These are phyloP conservation scores for Calliopsis andreniformis DNA, from an alignment of 1,140 invertebrate species.

Conservation along the genomic window DNA sequence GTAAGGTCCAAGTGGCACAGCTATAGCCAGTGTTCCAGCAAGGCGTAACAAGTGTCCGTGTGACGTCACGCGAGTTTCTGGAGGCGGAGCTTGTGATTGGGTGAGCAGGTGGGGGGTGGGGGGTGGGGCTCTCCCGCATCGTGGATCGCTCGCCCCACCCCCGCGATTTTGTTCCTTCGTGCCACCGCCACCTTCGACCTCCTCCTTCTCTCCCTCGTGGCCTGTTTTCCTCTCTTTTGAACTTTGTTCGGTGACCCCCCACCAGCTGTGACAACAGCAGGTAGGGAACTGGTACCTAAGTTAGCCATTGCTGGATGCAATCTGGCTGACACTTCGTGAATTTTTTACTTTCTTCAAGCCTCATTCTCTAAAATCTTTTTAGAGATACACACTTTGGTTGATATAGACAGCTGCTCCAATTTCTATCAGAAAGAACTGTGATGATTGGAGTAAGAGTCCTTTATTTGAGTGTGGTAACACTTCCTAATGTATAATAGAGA, in stretches of 20 bases:
- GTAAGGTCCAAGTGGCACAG: slow-evolving; percentile 2
- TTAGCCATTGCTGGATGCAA: slow-evolving; percentile 29
- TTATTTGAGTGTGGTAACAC: too few relatives aligned
- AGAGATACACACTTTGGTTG: too few relatives aligned
- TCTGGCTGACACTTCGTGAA: neutral
- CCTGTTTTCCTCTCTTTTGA: slow-evolving; percentile 53
- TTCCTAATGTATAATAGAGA: too few relatives aligned
- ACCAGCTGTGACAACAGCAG: neutral
- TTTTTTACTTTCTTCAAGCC: neutral
- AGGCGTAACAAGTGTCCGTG: slow-evolving; percentile 81
- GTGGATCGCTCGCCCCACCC: slow-evolving; percentile 72
- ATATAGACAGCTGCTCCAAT: neutral
- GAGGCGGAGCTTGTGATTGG: slow-evolving; percentile 77
- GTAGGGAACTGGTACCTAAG: slow-evolving; percentile 22
- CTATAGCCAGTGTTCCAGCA: slow-evolving; percentile 54
- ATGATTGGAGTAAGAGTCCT: neutral
- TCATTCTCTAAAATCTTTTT: neutral
- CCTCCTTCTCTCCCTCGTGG: slow-evolving; percentile 39
- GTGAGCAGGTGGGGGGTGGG: slow-evolving; percentile 61
- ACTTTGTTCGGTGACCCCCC: slow-evolving; percentile 36
- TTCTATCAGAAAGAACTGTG: neutral
- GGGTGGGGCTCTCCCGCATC: slow-evolving; percentile 71
- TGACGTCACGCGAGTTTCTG: slow-evolving; percentile 77
- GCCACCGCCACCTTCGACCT: slow-evolving; percentile 55
- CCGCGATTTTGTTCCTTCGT: slow-evolving; percentile 61